Conservation (phyloP, 1,140 invertebrate species). For the Camponotus pennsylvanicus region DNA sequence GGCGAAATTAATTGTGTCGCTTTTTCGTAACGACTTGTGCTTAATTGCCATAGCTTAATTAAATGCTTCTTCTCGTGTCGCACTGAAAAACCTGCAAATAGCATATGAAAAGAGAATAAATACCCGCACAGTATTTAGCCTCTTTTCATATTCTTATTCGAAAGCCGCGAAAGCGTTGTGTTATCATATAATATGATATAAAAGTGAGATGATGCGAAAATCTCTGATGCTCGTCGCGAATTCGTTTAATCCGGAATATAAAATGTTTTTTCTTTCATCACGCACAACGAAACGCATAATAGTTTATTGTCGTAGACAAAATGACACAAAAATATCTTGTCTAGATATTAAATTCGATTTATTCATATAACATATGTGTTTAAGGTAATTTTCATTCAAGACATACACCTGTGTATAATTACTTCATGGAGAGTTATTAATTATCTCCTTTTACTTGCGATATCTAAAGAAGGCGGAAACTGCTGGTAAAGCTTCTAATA, state of each 20-base stretch:
- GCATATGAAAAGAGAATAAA: background rate
- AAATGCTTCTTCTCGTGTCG: background rate
- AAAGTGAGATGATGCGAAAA: conserved; percentile 4
- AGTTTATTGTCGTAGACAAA: background rate
- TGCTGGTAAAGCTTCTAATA: background rate
- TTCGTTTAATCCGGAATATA: conserved; percentile 5
- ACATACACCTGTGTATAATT: background rate
- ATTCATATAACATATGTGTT: background rate
- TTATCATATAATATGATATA: background rate
- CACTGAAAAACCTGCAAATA: background rate
- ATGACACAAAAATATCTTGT: background rate
- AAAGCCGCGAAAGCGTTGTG: background rate
- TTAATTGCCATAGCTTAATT: conserved; percentile 27
- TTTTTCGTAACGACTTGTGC: background rate
- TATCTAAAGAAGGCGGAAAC: background rate
- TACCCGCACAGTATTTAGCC: background rate
- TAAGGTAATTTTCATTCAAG: conserved; percentile 5
- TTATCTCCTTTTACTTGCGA: background rate
- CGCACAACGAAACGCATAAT: background rate
- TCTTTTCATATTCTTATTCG: background rate
- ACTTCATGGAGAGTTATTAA: background rate
- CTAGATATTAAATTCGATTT: background rate
- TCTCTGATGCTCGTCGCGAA: background rate
- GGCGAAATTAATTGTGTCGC: too few relatives aligned
- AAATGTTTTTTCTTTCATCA: background rate